Evolutionary conservation across 2,888 invertebrate genomes (phyloP).

Genomic region (Sarcophaga carnaria): DNA sequence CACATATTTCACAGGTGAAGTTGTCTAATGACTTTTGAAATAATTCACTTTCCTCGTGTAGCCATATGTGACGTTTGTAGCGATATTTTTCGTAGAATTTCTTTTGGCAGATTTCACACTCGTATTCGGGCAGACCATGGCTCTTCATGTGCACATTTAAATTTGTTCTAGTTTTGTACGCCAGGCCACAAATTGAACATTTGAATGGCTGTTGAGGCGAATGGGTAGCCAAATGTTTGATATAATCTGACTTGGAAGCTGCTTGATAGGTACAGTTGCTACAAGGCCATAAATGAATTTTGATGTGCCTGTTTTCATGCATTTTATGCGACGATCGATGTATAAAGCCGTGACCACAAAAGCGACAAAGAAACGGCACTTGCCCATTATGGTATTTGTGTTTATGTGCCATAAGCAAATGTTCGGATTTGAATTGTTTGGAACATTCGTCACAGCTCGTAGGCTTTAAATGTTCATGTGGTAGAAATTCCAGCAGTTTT

Average conservation of each 20-base stretch:
- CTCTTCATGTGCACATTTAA: constrained; percentile 54
- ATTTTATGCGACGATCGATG: constrained; percentile 51
- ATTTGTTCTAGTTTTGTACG: constrained; percentile 56
- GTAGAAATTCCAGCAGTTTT: constrained; percentile 47
- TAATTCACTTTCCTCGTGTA: constrained; percentile 35
- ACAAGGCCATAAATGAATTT: constrained; percentile 56
- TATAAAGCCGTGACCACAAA: constrained; percentile 52
- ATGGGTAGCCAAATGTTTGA: constrained; percentile 52
- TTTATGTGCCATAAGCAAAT: constrained; percentile 50
- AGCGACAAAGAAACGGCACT: constrained; percentile 50
- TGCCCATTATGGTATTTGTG: constrained; percentile 55
- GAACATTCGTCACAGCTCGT: constrained; percentile 45
- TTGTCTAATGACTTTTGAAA: constrained; percentile 26
- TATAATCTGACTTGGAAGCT: constrained; percentile 49
- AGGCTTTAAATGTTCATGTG: constrained; percentile 46
- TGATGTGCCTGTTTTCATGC: constrained; percentile 55
- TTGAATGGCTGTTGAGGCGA: constrained; percentile 40
- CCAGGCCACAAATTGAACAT: constrained; percentile 54
- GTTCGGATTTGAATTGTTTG: constrained; percentile 49
- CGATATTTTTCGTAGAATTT: constrained; percentile 61
- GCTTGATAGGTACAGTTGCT: constrained; percentile 44
- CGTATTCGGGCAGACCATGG: constrained; percentile 43
- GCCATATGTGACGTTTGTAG: constrained; percentile 59
- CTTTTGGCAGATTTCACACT: constrained; percentile 56
- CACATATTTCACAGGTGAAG: constrained; percentile 54